Percentiles rank a stretch among this genome's conserved stretches.
These are phyloP conservation scores for Trididemnum clinides DNA, from an alignment of 23 tunicate species.

Conservation along the genomic window DNA sequence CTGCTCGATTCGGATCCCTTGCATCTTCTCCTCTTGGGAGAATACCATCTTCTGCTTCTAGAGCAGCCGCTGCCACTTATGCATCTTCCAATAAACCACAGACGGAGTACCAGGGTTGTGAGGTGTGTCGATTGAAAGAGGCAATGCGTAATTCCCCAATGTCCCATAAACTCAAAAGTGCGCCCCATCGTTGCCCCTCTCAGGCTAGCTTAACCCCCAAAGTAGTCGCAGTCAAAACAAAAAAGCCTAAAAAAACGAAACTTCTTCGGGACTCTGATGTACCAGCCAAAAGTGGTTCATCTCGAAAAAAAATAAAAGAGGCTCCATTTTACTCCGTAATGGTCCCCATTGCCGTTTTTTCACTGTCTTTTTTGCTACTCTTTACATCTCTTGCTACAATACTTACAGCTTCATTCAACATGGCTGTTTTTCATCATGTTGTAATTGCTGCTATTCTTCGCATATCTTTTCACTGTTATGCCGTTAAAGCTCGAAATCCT, in stretches of 20 bases:
- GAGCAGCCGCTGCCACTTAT: constrained; percentile 35
- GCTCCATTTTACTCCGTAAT: background rate
- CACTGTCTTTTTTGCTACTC: background rate
- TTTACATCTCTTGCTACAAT: background rate
- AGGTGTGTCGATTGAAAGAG: constrained; percentile 79
- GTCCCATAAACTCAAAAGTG: constrained; percentile 44
- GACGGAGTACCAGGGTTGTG: constrained; percentile 75
- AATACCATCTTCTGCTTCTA: constrained; percentile 43
- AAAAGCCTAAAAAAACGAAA: background rate
- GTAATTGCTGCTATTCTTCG: background rate
- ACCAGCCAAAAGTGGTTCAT: no score
- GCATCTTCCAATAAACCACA: constrained; percentile 59
- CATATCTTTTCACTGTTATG: constrained; percentile 9
- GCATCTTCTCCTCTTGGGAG: constrained; percentile 58
- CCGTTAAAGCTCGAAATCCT: background rate
- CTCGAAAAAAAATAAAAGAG: background rate
- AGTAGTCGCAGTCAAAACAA: no score
- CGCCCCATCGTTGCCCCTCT: constrained; percentile 68
- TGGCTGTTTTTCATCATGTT: background rate
- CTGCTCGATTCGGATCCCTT: constrained; percentile 17
- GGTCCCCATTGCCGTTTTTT: constrained; percentile 11
- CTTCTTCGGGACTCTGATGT: no score
- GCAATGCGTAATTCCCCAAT: constrained; percentile 77
- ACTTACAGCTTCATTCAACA: background rate
- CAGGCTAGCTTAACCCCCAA: background rate